Conservation (phyloP, 2,888 invertebrate species). For the Lepidochrysops patricia region DNA sequence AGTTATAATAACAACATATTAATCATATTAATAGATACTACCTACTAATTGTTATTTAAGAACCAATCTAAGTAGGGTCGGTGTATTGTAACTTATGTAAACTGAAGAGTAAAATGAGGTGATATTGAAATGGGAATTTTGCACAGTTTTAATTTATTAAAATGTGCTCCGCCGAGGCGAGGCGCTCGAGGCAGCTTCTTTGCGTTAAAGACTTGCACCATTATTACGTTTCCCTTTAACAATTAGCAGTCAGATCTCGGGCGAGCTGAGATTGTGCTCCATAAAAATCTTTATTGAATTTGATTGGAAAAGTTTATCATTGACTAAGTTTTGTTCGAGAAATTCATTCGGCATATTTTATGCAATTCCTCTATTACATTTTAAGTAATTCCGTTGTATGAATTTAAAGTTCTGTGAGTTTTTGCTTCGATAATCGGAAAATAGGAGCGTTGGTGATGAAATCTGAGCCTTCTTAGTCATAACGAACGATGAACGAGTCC, state of each 20-base stretch:
- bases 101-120: conserved; percentile 56
- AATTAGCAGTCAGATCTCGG: conserved; percentile 60
- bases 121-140: conserved; percentile 65
- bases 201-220: conserved; percentile 67
- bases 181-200: conserved; percentile 52
- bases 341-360: not conserved
- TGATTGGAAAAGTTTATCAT: not conserved
- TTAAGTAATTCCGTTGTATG: not conserved
- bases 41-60: no score
- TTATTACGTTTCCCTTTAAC: conserved; percentile 67
- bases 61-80: conserved; percentile 47
- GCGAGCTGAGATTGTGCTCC: conserved; percentile 45
- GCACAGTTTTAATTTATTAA: conserved; percentile 73
- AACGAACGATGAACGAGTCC: conserved; percentile 1
- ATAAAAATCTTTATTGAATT: conserved; percentile 7
- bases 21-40: not conserved
- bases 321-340: not conserved
- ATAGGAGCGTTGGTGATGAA: not conserved
- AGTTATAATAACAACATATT: no score
- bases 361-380: not conserved
- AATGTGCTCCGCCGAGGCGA: conserved; percentile 53
- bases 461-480: not conserved
- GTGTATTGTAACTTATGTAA: conserved; percentile 36
- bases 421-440: not conserved
- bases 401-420: not conserved